Conservation (phyloP, 2,888 invertebrate genomes). For the Penaeus monodon region DNA sequence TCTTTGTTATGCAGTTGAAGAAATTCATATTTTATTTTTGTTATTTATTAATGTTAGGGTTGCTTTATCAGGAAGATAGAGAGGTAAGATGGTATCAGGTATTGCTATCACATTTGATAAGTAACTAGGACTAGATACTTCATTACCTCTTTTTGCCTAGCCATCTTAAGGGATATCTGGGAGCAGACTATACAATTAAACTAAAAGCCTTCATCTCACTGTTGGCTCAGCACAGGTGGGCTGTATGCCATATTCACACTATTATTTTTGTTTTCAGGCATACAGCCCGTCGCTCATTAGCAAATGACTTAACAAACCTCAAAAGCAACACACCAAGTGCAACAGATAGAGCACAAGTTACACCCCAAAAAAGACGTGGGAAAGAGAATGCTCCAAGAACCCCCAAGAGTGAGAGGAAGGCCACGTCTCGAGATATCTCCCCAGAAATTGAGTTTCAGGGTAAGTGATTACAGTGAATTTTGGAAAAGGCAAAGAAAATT, state of each 20-base stretch:
- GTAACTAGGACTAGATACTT: no score
- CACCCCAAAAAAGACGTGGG: background rate
- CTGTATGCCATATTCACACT: background rate
- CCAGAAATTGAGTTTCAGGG: slow-evolving; percentile 7
- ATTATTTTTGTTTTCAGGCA: slow-evolving; percentile 25
- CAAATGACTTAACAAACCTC: slow-evolving; percentile 21
- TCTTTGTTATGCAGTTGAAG: no score
- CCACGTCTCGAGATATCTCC: background rate
- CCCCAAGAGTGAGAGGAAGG: background rate
- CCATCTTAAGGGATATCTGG: no score
- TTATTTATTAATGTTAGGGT: no score
- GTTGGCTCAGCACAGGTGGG: no score
- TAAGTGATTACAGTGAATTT: background rate
- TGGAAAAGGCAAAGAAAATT: slow-evolving; percentile 1
- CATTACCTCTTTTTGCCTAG: no score
- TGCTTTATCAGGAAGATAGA: no score
- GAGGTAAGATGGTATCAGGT: no score
- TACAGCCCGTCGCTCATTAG: slow-evolving; percentile 31
- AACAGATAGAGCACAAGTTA: background rate
- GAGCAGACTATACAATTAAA: no score
- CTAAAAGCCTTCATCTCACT: no score
- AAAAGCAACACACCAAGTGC: background rate
- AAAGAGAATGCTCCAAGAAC: slow-evolving; percentile 15
- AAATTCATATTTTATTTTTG: no score
- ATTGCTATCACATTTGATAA: no score